A percentile compares a stretch with the other conserved stretches of the same genome.
Conservation (phyloP, 2,113 vertebrate genomes). For the Perca fluviatilis region DNA sequence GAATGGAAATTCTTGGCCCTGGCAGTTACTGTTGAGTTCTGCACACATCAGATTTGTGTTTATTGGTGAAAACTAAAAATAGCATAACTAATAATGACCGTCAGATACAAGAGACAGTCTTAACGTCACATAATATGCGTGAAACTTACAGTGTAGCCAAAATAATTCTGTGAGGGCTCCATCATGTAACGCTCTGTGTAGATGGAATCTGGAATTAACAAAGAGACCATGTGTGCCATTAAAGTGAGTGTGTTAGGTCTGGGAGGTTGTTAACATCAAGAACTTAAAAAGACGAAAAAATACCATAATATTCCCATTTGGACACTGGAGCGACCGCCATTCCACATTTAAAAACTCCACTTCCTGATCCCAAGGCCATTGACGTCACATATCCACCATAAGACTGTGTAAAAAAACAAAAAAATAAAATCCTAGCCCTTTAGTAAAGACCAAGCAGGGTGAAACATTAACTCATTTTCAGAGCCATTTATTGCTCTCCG, state of each 20-base stretch:
- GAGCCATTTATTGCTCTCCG: not conserved
- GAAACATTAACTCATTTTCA: conserved; percentile 46
- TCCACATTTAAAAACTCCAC: conserved; percentile 95
- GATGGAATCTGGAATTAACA: conserved; percentile 78
- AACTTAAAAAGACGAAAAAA: conserved; percentile 40
- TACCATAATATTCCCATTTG: conserved; percentile 98
- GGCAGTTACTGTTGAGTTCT: conserved; percentile 95
- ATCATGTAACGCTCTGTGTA: conserved; percentile 97
- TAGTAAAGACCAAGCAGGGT: conserved; percentile 15
- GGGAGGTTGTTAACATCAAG: not conserved
- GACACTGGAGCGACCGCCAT: conserved; percentile 97
- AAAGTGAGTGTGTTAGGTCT: not conserved
- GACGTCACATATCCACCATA: conserved; percentile 98
- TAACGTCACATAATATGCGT: not conserved
- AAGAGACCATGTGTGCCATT: not conserved
- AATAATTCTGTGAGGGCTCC: conserved; percentile 86
- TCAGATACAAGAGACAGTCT: not conserved
- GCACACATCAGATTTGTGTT: conserved; percentile 47
- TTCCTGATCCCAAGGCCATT: conserved; percentile 95
- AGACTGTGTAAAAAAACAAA: conserved; percentile 85
- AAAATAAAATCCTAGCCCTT: not conserved
- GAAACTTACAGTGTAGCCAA: conserved; percentile 87
- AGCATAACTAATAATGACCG: not conserved
- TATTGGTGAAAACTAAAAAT: not conserved
- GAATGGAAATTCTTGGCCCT: conserved; percentile 93